phyloP scores from a whole-genome alignment of 2,888 invertebrate species.

The Orchesella flavescens region DNA sequence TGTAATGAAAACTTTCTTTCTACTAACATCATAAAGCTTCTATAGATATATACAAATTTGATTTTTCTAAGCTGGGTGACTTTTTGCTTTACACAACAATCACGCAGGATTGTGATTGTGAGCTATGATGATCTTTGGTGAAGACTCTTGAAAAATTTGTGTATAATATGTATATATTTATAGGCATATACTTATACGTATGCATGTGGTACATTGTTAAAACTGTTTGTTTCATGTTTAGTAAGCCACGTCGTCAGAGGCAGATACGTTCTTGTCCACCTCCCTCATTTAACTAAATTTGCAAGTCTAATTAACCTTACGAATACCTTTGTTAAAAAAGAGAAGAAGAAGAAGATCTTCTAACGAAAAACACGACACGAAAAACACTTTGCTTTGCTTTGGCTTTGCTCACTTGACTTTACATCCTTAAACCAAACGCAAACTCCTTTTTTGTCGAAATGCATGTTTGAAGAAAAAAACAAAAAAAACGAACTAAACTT shows the following conservation, averaged over 20 bases:
- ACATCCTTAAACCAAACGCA: slow-evolving; percentile 55
- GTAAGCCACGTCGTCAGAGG: slow-evolving; percentile 56
- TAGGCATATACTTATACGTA: not conserved
- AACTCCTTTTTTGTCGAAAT: slow-evolving; percentile 63
- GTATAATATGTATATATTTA: not conserved
- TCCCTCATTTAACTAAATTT: slow-evolving; percentile 66
- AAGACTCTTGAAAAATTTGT: not conserved
- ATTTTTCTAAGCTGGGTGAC: too few relatives aligned
- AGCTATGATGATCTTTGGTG: not conserved
- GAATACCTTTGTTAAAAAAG: slow-evolving; percentile 39
- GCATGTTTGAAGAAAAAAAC: slow-evolving; percentile 52
- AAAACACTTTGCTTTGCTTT: slow-evolving; percentile 31
- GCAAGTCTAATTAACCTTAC: slow-evolving; percentile 66
- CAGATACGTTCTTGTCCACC: slow-evolving; percentile 57
- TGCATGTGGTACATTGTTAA: not conserved
- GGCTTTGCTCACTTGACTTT: slow-evolving; percentile 32
- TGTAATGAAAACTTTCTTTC: not conserved
- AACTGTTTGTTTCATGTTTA: slow-evolving; percentile 9
- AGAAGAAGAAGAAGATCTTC: slow-evolving; percentile 47
- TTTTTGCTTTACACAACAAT: too few relatives aligned
- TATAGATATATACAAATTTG: too few relatives aligned
- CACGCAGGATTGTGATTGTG: not conserved
- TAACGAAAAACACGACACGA: slow-evolving; percentile 48
- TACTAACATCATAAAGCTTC: too few relatives aligned
- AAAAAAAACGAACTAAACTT: slow-evolving; percentile 53